Evolutionary conservation across 2,888 invertebrate genomes (phyloP).

Genomic region (Cyclophora punctaria): DNA sequence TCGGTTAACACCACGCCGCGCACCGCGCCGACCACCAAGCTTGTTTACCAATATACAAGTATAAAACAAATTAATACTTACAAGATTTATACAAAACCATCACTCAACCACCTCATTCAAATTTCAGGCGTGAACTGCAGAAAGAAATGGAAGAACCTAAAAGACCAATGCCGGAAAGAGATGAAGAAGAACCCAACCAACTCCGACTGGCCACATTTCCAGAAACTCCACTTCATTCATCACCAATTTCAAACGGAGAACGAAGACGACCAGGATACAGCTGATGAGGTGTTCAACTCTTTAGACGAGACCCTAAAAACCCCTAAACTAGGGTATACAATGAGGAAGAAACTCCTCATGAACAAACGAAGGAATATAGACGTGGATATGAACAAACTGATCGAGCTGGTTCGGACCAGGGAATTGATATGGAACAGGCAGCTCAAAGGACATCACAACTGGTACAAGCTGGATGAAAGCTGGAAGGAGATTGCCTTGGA

Average conservation of each 20-base stretch:
- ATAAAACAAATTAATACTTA: too few species aligned
- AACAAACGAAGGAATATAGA: constrained; percentile 61
- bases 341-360: constrained; percentile 62
- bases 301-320: constrained; percentile 59
- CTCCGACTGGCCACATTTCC: constrained; percentile 66
- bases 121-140: constrained; percentile 62
- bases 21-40: too few species aligned
- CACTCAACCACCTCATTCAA: not conserved
- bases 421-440: constrained; percentile 68
- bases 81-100: too few species aligned
- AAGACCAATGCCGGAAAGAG: constrained; percentile 68
- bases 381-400: constrained; percentile 60
- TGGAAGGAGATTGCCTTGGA: constrained; percentile 67
- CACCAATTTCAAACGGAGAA: constrained; percentile 61
- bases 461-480: constrained; percentile 65
- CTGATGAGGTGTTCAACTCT: constrained; percentile 53
- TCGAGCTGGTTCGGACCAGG: constrained; percentile 51
- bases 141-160: constrained; percentile 69
- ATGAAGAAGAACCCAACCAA: constrained; percentile 58
- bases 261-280: constrained; percentile 56
- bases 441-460: constrained; percentile 64
- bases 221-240: constrained; percentile 59
- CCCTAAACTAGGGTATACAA: constrained; percentile 60
- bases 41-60: too few species aligned
- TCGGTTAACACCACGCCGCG: too few species aligned